phyloP scores from a whole-genome alignment of 2,113 vertebrate species.

The Lycaon pictus region DNA sequence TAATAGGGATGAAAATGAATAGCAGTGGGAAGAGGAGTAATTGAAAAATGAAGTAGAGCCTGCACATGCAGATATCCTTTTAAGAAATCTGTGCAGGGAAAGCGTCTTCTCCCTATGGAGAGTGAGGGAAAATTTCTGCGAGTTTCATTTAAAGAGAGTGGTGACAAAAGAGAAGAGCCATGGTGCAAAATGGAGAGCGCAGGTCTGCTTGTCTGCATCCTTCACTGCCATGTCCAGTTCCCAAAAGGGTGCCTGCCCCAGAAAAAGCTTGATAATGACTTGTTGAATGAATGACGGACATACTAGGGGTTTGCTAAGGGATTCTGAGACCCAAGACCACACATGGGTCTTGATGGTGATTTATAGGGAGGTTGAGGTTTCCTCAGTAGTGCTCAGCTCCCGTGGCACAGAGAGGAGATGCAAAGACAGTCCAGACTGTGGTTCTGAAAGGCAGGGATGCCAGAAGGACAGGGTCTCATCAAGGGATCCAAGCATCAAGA shows the following conservation, averaged over 20 bases:
- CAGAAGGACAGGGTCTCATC: neutral
- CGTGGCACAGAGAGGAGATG: neutral
- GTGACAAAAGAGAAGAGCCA: neutral
- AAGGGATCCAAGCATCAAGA: neutral
- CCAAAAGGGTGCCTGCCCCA: neutral
- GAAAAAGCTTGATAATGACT: neutral
- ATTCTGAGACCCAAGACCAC: neutral
- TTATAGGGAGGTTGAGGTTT: neutral
- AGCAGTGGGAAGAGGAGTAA: neutral
- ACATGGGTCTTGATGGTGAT: neutral
- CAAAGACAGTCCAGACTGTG: neutral
- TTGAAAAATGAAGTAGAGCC: neutral
- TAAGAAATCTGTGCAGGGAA: neutral
- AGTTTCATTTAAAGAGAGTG: neutral
- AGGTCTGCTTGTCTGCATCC: neutral
- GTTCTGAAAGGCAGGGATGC: neutral
- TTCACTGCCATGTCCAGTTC: neutral
- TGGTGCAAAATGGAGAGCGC: neutral
- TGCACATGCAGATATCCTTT: neutral
- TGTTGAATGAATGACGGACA: neutral
- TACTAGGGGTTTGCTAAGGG: rapidly evolving
- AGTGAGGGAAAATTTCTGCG: neutral
- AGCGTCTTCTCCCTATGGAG: neutral
- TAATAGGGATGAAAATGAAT: neutral
- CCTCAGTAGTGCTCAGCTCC: neutral